A percentile compares a stretch with the other conserved stretches of the same genome.
phyloP scores from a whole-genome alignment of 2,113 vertebrate genomes.

The Gymnarchus niloticus region DNA sequence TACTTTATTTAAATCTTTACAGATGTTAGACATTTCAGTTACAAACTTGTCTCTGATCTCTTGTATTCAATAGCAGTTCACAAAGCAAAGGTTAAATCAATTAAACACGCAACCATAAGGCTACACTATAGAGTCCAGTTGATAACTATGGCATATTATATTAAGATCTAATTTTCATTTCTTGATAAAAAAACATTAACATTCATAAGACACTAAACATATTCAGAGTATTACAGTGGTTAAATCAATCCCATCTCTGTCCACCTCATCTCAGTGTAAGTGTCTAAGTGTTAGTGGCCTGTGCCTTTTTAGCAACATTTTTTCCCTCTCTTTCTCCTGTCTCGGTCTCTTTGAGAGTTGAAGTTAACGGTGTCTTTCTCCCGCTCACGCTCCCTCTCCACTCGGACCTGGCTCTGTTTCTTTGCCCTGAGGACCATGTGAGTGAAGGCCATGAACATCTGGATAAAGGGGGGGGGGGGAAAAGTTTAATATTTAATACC shows the following conservation, averaged over 20 bases:
- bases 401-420: constrained; percentile 66
- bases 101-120: constrained; percentile 4
- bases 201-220: constrained; percentile 3
- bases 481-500: not conserved
- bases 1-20: constrained; percentile 16
- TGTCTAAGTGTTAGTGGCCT: constrained; percentile 4
- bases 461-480: not conserved
- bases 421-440: constrained; percentile 70
- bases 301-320: constrained; percentile 63
- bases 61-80: not conserved
- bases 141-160: constrained; percentile 6
- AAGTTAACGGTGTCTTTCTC: constrained; percentile 74
- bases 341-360: constrained; percentile 63
- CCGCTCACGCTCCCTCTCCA: constrained; percentile 59
- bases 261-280: constrained; percentile 41
- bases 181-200: not conserved
- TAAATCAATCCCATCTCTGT: constrained; percentile 21
- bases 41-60: not conserved
- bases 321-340: constrained; percentile 68
- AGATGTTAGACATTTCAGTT: not conserved
- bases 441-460: constrained; percentile 80
- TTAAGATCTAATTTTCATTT: constrained; percentile 14
- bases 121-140: constrained; percentile 10
- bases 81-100: not conserved
- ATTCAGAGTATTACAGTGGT: constrained; percentile 42